Evolutionary conservation across 2,888 invertebrate species (phyloP).

Genomic region (Dexiosoma caninum): DNA sequence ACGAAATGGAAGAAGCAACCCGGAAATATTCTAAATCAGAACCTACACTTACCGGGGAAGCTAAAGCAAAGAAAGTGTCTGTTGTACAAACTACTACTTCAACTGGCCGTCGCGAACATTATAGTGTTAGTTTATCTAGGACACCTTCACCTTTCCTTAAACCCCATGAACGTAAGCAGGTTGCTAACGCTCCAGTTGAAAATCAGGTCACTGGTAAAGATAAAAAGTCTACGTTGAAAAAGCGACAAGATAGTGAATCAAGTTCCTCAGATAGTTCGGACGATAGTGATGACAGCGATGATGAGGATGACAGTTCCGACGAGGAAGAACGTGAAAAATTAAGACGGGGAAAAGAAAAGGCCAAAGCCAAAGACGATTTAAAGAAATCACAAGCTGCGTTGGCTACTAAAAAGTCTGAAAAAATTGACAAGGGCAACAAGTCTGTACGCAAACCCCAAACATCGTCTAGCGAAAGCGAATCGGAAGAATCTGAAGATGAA

Average conservation of each 20-base stretch:
- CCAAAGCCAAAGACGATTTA: constrained; percentile 49
- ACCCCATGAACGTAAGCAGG: constrained; percentile 76
- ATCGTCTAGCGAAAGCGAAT: constrained; percentile 63
- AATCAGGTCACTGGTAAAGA: constrained; percentile 25
- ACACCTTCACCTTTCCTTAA: constrained; percentile 91
- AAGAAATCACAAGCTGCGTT: constrained; percentile 33
- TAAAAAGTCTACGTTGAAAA: constrained; percentile 63
- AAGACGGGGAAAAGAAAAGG: constrained; percentile 55
- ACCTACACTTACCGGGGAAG: constrained; percentile 15
- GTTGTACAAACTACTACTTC: constrained; percentile 56
- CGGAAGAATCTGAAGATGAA: constrained; percentile 69
- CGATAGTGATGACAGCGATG: constrained; percentile 77
- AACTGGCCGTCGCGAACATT: constrained; percentile 75
- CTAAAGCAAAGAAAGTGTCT: constrained; percentile 51
- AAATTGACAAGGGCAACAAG: constrained; percentile 36
- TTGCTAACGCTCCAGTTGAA: constrained; percentile 34
- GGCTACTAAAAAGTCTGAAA: constrained; percentile 50
- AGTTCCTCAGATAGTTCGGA: constrained; percentile 79
- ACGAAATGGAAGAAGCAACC: constrained; percentile 66
- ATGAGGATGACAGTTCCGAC: constrained; percentile 67
- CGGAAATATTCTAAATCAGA: constrained; percentile 52
- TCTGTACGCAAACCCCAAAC: constrained; percentile 37
- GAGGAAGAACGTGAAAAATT: constrained; percentile 48
- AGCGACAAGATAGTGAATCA: constrained; percentile 77
- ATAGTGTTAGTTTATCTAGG: constrained; percentile 87